Base-by-base conservation (phyloP, 2,888 invertebrate genomes). In the Melinaea menophilus region DNA sequence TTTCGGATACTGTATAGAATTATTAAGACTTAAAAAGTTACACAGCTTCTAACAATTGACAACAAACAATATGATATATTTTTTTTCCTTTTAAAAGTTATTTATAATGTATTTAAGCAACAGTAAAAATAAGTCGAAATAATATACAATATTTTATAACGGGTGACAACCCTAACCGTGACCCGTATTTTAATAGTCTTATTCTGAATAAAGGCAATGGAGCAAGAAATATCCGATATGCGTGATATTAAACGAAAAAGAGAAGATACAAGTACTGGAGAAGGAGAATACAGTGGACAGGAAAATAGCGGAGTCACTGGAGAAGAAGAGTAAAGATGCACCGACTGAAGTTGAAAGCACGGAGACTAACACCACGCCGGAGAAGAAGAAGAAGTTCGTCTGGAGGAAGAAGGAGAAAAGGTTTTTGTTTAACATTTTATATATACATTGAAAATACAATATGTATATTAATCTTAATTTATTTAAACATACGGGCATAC, bases 181-280 rank as follows among this genome's bases (percentile, higher is more conserved):
- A 64, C 66, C n/a, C 55, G 12, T 34, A 46, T 45, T 13, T 51
- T 37, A 13, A 72, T 69, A 7, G 69, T 56, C 56, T 61, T 57
- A 33, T 45, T 66, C 66, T 66, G 33, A 47, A 76, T 78, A 62
- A 72, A 94, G 95, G 77, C 92, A 93, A 74, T 98, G 97, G 97
- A 97, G 96, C 84, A 96, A 97, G 84, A 98, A 98, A 82, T 98
- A 98, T 84, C 98, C 98, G 0, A 96, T 98, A 73, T 96, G 96
- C 80, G 89, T 97, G 56, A 88, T 92, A 37, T 81, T 95, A 63
- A 91, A 83, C 72, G 93, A 90, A 59, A 85, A 82, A 57, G 88
- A 89, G 62, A 90, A 84, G 68, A 87, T 91, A 45, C 88, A 90
- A 75, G 88, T 91, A 2, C 69, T 90, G 55, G 90, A 91, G 59